Base-by-base conservation (phyloP, 1,140 invertebrate genomes). In the Octopus bimaculoides region DNA sequence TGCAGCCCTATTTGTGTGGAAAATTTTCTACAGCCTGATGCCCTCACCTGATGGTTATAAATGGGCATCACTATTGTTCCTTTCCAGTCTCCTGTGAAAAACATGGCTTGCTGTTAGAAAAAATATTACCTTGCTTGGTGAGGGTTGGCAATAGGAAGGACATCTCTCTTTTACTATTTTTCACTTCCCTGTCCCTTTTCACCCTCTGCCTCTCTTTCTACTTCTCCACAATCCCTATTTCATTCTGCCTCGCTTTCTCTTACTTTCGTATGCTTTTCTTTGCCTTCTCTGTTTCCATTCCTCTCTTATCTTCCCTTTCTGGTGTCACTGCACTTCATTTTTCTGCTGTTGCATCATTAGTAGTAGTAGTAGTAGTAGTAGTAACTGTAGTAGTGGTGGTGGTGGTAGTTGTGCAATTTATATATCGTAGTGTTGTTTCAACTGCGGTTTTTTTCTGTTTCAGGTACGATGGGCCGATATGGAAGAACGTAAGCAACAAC, bases 381-480 rank as follows among this genome's bases (percentile, higher is more conserved):
- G 3, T 41, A n/a, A n/a, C n/a, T n/a, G n/a, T n/a, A 41, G 26
- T 41, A 41, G 26, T 41, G 3, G 26, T 41, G 26, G 26, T 41
- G 26, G 3, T 41, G 26, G 26, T 41, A 41, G 26, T 41, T 41
- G 26, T 41, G 26, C 3, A 41, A 41, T 3, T 0, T 41, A 41
- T 41, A 41, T 41, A 41, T 41, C 3, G 26, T 41, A 41, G 26
- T 41, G 26, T 41, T 41, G 66, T 69, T 41, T 41, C 26, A 41
- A 41, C 26, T 41, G 26, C 3, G 55, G 1, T 79, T 79, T 82
- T 79, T 82, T 80, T 81, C 79, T 80, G 82, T 88, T 90, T 82
- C 89, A 98, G 96, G 96, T 98, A 82, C 93, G 96, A 80, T 98
- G 97, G 97, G 97, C 97, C n/a, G 97, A 98, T 91, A 92, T 98